A percentile compares a stretch with the other conserved stretches of the same genome.
Conservation (phyloP, 2,888 invertebrate genomes). For the Drosophila kanekoi region DNA sequence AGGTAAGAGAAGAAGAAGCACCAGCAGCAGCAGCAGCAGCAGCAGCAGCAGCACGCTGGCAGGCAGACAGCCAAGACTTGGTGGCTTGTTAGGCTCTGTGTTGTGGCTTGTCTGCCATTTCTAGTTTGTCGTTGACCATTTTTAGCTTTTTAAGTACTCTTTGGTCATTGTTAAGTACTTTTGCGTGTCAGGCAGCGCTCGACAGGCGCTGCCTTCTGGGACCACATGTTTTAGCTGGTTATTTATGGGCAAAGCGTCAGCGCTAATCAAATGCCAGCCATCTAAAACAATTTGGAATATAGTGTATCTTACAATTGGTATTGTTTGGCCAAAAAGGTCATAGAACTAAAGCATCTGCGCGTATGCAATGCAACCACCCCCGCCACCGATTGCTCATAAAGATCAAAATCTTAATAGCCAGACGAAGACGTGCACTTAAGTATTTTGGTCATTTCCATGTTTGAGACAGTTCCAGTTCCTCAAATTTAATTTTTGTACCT, state of each 20-base stretch:
- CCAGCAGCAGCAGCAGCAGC: background rate
- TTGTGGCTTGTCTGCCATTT: constrained; percentile 58
- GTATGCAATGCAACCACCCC: constrained; percentile 23
- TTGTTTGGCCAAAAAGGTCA: constrained; percentile 57
- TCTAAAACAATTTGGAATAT: constrained; percentile 64
- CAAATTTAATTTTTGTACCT: constrained; percentile 11
- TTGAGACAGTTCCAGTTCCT: constrained; percentile 47
- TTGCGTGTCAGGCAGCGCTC: constrained; percentile 73
- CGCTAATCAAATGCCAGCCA: constrained; percentile 84
- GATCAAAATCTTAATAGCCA: constrained; percentile 63
- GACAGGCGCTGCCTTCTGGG: constrained; percentile 74
- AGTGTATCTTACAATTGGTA: constrained; percentile 44
- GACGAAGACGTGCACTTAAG: constrained; percentile 57
- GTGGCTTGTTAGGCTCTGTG: constrained; percentile 59
- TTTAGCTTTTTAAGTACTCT: constrained; percentile 78
- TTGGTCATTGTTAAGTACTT: constrained; percentile 82
- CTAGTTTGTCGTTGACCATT: constrained; percentile 77
- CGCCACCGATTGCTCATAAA: constrained; percentile 20
- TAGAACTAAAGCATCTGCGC: constrained; percentile 55
- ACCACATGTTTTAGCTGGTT: constrained; percentile 83
- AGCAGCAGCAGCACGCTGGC: constrained; percentile 2
- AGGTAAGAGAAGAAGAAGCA: constrained; percentile 31
- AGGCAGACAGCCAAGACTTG: constrained; percentile 21
- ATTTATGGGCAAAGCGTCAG: constrained; percentile 85
- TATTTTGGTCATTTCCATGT: constrained; percentile 59